Evolutionary conservation across 2,113 vertebrate genomes (phyloP).

Genomic region (Halcyon senegalensis): DNA sequence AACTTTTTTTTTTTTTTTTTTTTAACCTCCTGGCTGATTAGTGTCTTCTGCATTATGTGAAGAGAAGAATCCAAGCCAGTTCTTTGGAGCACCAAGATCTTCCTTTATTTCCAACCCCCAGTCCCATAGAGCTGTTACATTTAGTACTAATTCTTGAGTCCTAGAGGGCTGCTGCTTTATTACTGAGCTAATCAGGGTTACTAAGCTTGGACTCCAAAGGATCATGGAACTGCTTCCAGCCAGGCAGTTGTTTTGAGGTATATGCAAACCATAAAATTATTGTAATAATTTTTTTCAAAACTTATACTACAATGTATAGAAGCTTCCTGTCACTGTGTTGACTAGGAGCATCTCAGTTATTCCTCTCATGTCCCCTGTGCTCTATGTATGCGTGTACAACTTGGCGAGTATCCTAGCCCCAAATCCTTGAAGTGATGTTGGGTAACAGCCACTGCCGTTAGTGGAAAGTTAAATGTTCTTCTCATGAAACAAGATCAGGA

Average conservation of each 20-base stretch:
- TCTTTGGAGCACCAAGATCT: not conserved
- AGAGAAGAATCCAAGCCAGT: not conserved
- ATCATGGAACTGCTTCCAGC: not conserved
- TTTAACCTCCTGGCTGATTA: not conserved
- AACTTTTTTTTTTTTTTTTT: not conserved
- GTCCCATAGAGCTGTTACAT: not conserved
- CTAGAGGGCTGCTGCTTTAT: not conserved
- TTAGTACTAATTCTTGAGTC: not conserved
- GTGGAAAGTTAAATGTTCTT: not conserved
- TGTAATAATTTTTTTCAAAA: not conserved
- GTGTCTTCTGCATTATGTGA: not conserved
- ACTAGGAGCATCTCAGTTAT: not conserved
- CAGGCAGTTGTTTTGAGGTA: not conserved
- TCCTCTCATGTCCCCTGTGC: accelerated
- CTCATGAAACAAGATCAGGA: not conserved
- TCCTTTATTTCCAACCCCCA: not conserved
- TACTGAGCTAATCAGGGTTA: not conserved
- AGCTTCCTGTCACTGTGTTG: not conserved
- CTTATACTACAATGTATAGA: not conserved
- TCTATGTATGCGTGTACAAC: not conserved
- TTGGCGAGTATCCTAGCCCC: not conserved
- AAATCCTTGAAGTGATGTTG: not conserved
- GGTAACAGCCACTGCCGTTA: not conserved
- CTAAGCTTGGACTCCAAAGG: not conserved
- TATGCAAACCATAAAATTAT: not conserved